Conservation (phyloP, 2,888 invertebrate species). For the Dryococelus australis region DNA sequence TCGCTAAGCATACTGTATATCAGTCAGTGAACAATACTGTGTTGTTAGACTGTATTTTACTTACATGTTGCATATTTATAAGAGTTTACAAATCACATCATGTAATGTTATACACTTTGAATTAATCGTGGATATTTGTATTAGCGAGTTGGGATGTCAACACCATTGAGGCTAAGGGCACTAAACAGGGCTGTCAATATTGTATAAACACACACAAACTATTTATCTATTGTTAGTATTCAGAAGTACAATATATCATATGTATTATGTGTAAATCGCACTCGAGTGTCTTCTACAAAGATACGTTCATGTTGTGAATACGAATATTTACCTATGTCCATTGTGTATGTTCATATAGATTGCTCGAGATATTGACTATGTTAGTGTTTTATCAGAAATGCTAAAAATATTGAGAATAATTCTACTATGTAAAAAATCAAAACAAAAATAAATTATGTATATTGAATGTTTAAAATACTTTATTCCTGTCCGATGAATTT, state of each 20-base stretch:
- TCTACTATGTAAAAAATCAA: background rate
- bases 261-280: background rate
- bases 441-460: background rate
- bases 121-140: background rate
- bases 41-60: background rate
- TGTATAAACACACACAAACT: background rate
- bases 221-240: constrained; percentile 1
- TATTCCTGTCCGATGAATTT: too few relatives aligned
- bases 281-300: background rate
- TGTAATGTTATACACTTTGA: background rate
- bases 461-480: background rate
- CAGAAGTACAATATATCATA: background rate
- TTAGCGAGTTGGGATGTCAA: background rate
- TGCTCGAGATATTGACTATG: background rate
- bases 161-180: background rate
- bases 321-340: background rate
- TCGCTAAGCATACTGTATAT: background rate
- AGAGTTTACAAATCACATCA: background rate
- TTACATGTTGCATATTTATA: background rate
- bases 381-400: background rate
- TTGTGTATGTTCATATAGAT: background rate
- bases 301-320: background rate
- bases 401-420: background rate
- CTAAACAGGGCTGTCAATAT: background rate
- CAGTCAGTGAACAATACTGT: background rate